These are phyloP conservation scores for Creontiades dilutus DNA, from an alignment of 2,888 invertebrate genomes.

Conservation along the genomic window DNA sequence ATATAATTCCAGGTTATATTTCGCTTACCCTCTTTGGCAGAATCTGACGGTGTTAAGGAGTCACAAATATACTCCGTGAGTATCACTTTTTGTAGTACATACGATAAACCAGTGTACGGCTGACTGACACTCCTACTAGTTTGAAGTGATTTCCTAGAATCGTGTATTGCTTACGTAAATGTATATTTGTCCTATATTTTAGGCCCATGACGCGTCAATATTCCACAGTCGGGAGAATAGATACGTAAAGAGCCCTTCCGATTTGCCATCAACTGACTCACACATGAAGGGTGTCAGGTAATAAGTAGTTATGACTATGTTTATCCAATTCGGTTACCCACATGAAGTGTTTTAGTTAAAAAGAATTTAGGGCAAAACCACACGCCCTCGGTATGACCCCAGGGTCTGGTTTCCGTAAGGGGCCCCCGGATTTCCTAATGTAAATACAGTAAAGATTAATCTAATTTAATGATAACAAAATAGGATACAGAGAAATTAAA, in stretches of 20 bases:
- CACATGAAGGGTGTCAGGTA: constrained; percentile 64
- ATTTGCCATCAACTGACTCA: constrained; percentile 60
- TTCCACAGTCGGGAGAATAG: constrained; percentile 71
- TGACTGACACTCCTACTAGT: too few species aligned
- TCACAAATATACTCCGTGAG: constrained; percentile 65
- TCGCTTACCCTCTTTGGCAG: constrained; percentile 87
- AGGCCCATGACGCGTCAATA: constrained; percentile 74
- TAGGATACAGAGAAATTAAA: too few species aligned
- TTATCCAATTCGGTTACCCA: not conserved
- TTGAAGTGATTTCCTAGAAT: too few species aligned
- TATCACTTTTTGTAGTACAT: not conserved
- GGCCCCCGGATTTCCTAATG: too few species aligned
- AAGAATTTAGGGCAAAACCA: too few species aligned
- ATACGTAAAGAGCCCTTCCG: constrained; percentile 72
- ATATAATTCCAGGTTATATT: constrained; percentile 84
- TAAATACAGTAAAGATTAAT: too few species aligned
- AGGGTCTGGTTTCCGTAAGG: too few species aligned
- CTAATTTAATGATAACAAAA: too few species aligned
- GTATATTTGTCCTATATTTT: not conserved
- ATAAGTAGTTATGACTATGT: not conserved
- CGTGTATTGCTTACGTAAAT: not conserved
- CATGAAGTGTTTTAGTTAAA: too few species aligned
- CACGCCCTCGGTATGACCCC: too few species aligned
- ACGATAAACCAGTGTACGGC: too few species aligned
- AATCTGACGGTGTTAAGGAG: constrained; percentile 80